phyloP scores from a whole-genome alignment of 2,113 vertebrate species.

The human region DNA sequence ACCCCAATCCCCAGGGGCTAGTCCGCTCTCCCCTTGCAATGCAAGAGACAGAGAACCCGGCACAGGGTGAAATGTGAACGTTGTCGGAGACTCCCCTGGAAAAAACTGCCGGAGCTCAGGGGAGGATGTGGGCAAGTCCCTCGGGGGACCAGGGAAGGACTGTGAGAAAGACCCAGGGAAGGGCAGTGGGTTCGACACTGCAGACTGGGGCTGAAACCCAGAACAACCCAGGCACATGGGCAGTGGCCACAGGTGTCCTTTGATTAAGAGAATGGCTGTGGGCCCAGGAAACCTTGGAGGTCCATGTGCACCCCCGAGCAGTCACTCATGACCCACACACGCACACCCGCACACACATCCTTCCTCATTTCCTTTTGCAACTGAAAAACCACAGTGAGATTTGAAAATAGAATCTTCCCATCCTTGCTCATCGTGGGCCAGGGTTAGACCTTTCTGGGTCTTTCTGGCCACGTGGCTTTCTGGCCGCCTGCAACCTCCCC shows the following conservation, averaged over 20 bases:
- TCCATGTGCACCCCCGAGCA: background rate
- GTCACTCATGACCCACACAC: background rate
- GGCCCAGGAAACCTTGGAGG: background rate
- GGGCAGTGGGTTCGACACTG: background rate
- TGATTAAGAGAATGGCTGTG: background rate
- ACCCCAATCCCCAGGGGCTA: background rate
- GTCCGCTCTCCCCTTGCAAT: fast-evolving
- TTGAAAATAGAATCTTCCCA: background rate
- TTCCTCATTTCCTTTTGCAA: constrained; percentile 80
- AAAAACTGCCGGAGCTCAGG: background rate
- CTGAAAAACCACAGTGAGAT: constrained; percentile 78
- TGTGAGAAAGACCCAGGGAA: background rate
- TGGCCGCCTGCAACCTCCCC: fast-evolving
- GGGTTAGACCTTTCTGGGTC: background rate
- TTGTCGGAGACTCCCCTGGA: background rate
- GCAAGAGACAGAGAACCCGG: too few relatives aligned
- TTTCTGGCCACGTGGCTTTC: background rate
- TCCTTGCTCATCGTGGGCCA: background rate
- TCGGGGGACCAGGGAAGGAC: background rate
- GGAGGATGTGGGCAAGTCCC: background rate
- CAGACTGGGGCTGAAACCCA: background rate
- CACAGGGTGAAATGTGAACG: background rate
- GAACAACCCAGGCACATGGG: too few relatives aligned
- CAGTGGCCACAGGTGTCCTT: background rate
- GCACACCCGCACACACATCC: fast-evolving